phyloP scores from a whole-genome alignment of 2,113 vertebrate species.

The Marmota flaviventris region DNA sequence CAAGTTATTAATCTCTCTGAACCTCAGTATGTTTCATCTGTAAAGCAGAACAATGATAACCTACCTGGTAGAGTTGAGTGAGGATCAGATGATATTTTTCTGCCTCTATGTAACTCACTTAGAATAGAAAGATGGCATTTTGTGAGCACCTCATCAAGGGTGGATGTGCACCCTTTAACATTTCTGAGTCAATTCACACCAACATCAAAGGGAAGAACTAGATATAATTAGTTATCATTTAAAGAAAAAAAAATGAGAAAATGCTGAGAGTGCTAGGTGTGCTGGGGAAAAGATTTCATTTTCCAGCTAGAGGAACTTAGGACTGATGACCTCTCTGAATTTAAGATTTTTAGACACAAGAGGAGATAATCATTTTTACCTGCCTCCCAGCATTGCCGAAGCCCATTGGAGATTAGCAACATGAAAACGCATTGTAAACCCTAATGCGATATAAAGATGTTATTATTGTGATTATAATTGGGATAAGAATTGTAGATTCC shows the following conservation, averaged over 20 bases:
- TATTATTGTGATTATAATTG: background rate
- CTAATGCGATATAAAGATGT: background rate
- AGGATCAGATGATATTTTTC: background rate
- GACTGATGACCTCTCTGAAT: background rate
- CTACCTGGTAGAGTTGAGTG: background rate
- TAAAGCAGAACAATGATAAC: background rate
- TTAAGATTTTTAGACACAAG: background rate
- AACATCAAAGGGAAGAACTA: background rate
- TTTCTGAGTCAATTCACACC: background rate
- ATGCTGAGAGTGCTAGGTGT: background rate
- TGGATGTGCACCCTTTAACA: background rate
- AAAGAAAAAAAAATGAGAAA: slow-evolving; percentile 33
- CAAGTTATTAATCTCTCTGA: slow-evolving; percentile 41
- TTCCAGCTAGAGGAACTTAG: background rate
- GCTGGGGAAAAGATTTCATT: background rate
- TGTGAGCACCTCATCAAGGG: background rate
- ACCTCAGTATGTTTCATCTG: background rate
- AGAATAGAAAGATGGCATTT: background rate
- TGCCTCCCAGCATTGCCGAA: background rate
- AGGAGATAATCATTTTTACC: background rate
- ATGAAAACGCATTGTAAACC: background rate
- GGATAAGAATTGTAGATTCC: background rate
- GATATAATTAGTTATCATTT: slow-evolving; percentile 7
- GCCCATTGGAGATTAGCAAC: background rate
- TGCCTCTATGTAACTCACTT: background rate